Conservation (phyloP, 2,888 invertebrate genomes). For the Antheraea assamensis region DNA sequence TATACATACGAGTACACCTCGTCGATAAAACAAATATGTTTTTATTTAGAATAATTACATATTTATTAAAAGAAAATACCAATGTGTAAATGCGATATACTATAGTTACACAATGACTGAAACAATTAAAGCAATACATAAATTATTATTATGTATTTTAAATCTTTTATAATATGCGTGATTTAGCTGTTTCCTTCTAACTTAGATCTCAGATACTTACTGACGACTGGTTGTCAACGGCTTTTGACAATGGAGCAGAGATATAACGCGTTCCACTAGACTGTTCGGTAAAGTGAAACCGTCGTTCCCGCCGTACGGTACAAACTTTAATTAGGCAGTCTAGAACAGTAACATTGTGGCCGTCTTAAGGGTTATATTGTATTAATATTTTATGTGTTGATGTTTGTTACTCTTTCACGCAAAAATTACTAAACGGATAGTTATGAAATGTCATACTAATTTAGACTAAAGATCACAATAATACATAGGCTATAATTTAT, state of each 20-base stretch:
- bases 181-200: background rate
- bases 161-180: background rate
- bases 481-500: too few relatives aligned
- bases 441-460: too few relatives aligned
- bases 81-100: background rate
- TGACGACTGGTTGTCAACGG: constrained; percentile 26
- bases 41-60: background rate
- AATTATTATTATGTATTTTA: background rate
- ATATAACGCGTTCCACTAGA: constrained; percentile 33
- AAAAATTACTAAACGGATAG: too few relatives aligned
- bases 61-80: too few relatives aligned
- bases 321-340: constrained; percentile 69
- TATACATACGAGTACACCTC: too few relatives aligned
- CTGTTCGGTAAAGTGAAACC: constrained; percentile 37
- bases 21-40: too few relatives aligned
- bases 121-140: background rate
- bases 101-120: too few relatives aligned
- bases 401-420: too few relatives aligned
- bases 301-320: constrained; percentile 46
- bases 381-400: too few relatives aligned
- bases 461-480: too few relatives aligned
- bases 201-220: constrained; percentile 8
- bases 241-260: constrained; percentile 26
- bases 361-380: constrained; percentile 45
- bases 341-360: constrained; percentile 44